These are phyloP conservation scores for Apamea crenata DNA, from an alignment of 2,888 invertebrate genomes.

Conservation along the genomic window DNA sequence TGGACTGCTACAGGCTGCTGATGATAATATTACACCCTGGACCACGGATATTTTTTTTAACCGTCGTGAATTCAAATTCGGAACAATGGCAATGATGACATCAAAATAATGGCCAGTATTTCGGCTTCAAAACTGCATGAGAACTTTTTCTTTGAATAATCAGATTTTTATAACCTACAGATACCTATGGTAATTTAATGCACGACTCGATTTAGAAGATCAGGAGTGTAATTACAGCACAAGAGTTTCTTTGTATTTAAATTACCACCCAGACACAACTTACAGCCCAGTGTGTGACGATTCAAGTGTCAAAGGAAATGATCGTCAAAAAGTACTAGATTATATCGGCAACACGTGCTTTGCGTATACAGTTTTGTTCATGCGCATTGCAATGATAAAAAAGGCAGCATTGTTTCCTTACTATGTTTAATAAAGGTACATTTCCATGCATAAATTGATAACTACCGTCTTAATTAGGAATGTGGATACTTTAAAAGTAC, in stretches of 20 bases:
- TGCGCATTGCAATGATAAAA: slow-evolving; percentile 22
- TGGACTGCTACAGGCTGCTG: too few relatives aligned
- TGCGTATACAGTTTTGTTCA: slow-evolving; percentile 18
- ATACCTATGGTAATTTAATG: not conserved
- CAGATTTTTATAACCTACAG: not conserved
- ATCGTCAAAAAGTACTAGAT: slow-evolving; percentile 26
- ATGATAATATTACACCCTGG: not conserved
- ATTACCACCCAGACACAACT: too few relatives aligned
- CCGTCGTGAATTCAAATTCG: not conserved
- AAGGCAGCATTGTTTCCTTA: slow-evolving; percentile 36
- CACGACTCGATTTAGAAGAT: not conserved
- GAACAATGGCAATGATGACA: not conserved
- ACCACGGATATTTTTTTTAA: not conserved
- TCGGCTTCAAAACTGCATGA: not conserved
- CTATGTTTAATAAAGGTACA: slow-evolving; percentile 25
- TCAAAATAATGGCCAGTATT: not conserved
- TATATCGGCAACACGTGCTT: slow-evolving; percentile 42
- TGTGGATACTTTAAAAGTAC: not conserved
- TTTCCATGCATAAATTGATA: slow-evolving; percentile 25
- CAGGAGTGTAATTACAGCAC: not conserved
- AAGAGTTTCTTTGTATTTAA: not conserved
- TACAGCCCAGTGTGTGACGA: not conserved
- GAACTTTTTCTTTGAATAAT: not conserved
- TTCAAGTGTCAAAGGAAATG: slow-evolving; percentile 31
- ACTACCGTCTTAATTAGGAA: slow-evolving; percentile 19